A percentile compares a stretch with the other conserved stretches of the same genome.
Evolutionary conservation across 2,888 invertebrate species (phyloP).

Genomic region (Escarpia spicata): DNA sequence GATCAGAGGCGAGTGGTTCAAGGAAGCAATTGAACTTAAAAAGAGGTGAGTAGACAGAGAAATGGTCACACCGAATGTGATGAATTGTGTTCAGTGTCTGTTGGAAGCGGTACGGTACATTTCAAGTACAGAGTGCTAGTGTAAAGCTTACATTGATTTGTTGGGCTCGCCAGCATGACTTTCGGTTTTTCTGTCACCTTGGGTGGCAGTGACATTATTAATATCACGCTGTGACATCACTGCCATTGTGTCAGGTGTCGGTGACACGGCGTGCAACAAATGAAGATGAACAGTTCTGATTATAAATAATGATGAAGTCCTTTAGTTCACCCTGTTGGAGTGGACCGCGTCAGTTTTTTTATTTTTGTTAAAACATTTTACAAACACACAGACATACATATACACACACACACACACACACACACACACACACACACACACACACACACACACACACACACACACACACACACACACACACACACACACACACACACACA

Average conservation of each 20-base stretch:
- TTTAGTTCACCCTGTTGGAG: not conserved
- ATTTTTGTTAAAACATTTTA: not conserved
- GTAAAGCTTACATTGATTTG: too few species aligned
- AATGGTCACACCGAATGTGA: not conserved
- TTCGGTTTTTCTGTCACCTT: not conserved
- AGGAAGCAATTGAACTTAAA: too few species aligned
- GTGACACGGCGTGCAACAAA: not conserved
- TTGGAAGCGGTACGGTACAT: too few species aligned
- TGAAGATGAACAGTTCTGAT: not conserved
- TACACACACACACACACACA: not conserved
- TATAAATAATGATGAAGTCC: not conserved
- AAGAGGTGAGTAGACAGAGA: not conserved
- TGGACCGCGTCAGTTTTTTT: not conserved
- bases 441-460: not conserved
- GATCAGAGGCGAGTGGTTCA: too few species aligned
- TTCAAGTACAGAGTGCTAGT: too few species aligned
- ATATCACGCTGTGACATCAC: not conserved
- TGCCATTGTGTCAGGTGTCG: constrained; percentile 7
- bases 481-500: not conserved
- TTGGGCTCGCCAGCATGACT: not conserved
- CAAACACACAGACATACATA: too few species aligned
- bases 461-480: not conserved
- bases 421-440: not conserved
- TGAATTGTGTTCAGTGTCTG: too few species aligned
- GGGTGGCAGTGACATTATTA: not conserved